These are phyloP conservation scores for Bettongia penicillata DNA, from an alignment of 2,113 vertebrate genomes.

Conservation along the genomic window DNA sequence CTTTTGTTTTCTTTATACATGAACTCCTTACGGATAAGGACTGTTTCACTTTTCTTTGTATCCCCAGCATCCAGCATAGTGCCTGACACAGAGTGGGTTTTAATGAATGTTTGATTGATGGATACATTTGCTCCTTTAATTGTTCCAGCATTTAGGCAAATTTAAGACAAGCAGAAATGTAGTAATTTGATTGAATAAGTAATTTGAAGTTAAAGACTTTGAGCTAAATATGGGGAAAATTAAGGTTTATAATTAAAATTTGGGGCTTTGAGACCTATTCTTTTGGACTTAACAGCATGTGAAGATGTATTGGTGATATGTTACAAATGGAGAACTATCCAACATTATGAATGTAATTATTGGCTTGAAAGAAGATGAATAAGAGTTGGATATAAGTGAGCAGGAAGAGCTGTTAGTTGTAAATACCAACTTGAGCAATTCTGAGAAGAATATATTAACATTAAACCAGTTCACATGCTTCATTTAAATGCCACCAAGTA, in stretches of 20 bases:
- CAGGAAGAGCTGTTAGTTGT: conserved; percentile 24
- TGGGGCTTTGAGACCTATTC: background rate
- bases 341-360: background rate
- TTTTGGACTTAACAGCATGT: conserved; percentile 26
- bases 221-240: conserved; percentile 18
- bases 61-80: background rate
- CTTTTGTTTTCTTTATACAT: background rate
- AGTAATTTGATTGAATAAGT: conserved; percentile 23
- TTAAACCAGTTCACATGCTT: background rate
- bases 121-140: conserved; percentile 37
- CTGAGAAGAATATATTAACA: background rate
- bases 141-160: conserved; percentile 42
- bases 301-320: background rate
- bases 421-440: conserved; percentile 1
- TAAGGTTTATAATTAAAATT: conserved; percentile 7
- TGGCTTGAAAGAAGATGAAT: background rate
- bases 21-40: background rate
- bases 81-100: background rate
- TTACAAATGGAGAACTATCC: conserved; percentile 39
- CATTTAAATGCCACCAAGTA: conserved; percentile 2
- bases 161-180: conserved; percentile 8
- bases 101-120: background rate
- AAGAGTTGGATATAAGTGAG: conserved; percentile 9
- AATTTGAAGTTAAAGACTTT: conserved; percentile 44
- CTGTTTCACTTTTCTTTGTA: background rate